These are phyloP conservation scores for Greenwoodochromis staneri DNA, from an alignment of 2,113 vertebrate species.

Conservation along the genomic window DNA sequence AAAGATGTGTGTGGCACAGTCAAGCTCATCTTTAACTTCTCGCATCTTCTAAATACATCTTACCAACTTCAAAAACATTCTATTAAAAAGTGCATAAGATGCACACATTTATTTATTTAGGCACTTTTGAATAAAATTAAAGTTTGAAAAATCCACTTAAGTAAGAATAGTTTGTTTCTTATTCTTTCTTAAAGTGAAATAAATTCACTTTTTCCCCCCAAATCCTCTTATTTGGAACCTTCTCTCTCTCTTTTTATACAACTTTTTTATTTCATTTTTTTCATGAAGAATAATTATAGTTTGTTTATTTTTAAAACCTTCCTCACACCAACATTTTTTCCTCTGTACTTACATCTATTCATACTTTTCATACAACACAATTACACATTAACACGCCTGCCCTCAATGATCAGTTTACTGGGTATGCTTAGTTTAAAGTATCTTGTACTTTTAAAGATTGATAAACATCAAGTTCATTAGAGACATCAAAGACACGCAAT, in stretches of 20 bases:
- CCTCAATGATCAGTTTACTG: not conserved
- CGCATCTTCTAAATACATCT: not conserved
- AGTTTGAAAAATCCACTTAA: not conserved
- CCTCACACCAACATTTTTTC: not conserved
- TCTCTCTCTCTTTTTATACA: not conserved
- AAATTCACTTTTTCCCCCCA: accelerated
- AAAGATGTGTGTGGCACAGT: not conserved
- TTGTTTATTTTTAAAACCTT: not conserved
- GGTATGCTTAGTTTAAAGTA: not conserved
- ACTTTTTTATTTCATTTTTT: not conserved
- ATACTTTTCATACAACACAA: not conserved
- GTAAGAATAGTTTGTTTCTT: not conserved
- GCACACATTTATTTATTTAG: not conserved
- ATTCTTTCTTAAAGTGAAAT: not conserved
- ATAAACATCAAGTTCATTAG: not conserved
- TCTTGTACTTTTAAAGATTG: not conserved
- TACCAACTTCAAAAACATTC: not conserved
- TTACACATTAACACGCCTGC: not conserved
- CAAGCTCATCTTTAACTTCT: not conserved
- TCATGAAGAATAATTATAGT: not conserved
- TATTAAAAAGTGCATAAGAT: not conserved
- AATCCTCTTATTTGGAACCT: not conserved
- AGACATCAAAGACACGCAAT: not conserved
- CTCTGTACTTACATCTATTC: not conserved
- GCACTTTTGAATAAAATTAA: not conserved